A percentile compares a stretch with the other conserved stretches of the same genome.
Conservation (phyloP, 2,888 invertebrate genomes). For the Diadegma fenestrale region DNA sequence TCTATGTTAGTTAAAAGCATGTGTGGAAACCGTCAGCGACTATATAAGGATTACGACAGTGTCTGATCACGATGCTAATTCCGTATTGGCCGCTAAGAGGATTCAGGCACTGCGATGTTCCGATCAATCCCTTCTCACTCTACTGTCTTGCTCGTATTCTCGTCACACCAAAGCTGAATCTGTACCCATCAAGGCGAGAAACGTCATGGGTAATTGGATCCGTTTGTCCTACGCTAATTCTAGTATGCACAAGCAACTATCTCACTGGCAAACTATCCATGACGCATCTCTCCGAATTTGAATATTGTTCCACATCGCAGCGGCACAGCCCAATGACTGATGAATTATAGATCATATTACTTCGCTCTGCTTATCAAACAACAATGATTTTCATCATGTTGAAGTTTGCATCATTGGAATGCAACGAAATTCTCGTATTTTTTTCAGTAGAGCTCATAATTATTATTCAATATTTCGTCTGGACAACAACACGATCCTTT, state of each 20-base stretch:
- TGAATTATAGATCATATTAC: slow-evolving; percentile 12
- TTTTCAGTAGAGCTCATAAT: too few species aligned
- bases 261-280: slow-evolving; percentile 37
- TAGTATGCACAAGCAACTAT: slow-evolving; percentile 76
- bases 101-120: slow-evolving; percentile 63
- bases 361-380: not conserved
- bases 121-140: slow-evolving; percentile 31
- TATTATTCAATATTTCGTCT: too few species aligned
- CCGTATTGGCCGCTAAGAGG: slow-evolving; percentile 66
- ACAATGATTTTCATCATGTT: not conserved
- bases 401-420: too few species aligned
- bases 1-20: slow-evolving; percentile 15
- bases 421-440: too few species aligned
- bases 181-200: slow-evolving; percentile 43
- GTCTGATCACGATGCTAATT: slow-evolving; percentile 64
- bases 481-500: too few species aligned
- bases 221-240: slow-evolving; percentile 74
- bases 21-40: slow-evolving; percentile 7
- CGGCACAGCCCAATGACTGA: slow-evolving; percentile 17
- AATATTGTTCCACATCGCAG: not conserved
- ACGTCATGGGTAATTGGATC: slow-evolving; percentile 75
- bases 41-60: slow-evolving; percentile 26
- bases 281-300: slow-evolving; percentile 21
- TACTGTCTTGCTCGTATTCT: slow-evolving; percentile 37
- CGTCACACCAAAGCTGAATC: slow-evolving; percentile 42